Evolutionary conservation across 1,140 invertebrate genomes (phyloP).

Genomic region (Macrocentrus cingulum): DNA sequence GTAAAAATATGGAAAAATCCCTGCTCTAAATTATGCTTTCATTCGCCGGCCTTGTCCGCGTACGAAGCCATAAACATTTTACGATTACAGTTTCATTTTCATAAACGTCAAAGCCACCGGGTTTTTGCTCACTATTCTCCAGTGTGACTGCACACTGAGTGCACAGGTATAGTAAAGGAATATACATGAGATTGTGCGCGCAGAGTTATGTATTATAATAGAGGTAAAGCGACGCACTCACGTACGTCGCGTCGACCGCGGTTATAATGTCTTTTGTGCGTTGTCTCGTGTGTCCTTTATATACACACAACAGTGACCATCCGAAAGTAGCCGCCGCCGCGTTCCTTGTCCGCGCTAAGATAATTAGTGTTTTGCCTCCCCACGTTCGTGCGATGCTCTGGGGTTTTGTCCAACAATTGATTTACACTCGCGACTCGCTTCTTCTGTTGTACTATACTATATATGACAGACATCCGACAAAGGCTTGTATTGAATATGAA

Average conservation of each 20-base stretch:
- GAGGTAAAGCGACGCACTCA: too few species aligned
- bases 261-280: conserved; percentile 6
- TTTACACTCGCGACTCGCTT: conserved; percentile 20
- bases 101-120: conserved; percentile 53
- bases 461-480: conserved; percentile 1
- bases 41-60: too few species aligned
- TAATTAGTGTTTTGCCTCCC: conserved; percentile 52
- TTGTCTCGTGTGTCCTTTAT: conserved; percentile 1
- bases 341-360: conserved; percentile 44
- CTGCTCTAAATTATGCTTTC: neutral
- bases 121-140: conserved; percentile 43
- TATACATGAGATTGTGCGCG: too few species aligned
- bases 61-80: conserved; percentile 54
- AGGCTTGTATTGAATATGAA: conserved; percentile 6
- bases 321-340: too few species aligned
- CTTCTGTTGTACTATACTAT: neutral
- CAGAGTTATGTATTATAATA: too few species aligned
- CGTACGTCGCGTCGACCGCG: conserved; percentile 15
- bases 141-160: conserved; percentile 25
- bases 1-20: conserved; percentile 4
- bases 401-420: conserved; percentile 29
- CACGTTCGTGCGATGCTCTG: conserved; percentile 13
- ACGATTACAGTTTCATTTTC: conserved; percentile 60
- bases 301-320: conserved; percentile 23
- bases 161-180: too few species aligned